Evolutionary conservation across 1,140 invertebrate species (phyloP).

Genomic region (Helicoverpa armigera): DNA sequence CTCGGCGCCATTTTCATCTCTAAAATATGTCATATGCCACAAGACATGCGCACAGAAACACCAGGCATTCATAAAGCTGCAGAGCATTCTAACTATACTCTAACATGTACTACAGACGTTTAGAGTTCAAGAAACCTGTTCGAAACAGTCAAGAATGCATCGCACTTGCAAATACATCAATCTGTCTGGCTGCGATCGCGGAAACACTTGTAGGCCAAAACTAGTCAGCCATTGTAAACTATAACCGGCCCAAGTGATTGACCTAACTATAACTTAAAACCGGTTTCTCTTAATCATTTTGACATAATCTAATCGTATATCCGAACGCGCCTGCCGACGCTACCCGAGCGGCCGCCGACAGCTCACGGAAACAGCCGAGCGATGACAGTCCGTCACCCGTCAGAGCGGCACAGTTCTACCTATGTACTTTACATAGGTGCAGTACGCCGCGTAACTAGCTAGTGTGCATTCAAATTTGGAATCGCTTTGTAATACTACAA

Average conservation of each 20-base stretch:
- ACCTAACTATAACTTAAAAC: conserved; percentile 59
- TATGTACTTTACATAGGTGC: conserved; percentile 82
- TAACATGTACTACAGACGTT: neutral
- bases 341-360: conserved; percentile 58
- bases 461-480: conserved; percentile 60
- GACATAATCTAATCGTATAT: conserved; percentile 75
- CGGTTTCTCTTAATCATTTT: conserved; percentile 71
- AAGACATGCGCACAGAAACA: too few species aligned
- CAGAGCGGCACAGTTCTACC: conserved; percentile 74
- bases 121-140: conserved; percentile 1
- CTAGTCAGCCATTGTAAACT: conserved; percentile 55
- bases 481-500: conserved; percentile 49
- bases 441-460: conserved; percentile 71
- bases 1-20: too few species aligned
- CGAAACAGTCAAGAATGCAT: neutral
- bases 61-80: too few species aligned
- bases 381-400: conserved; percentile 81
- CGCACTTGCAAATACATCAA: conserved; percentile 5
- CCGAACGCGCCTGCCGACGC: conserved; percentile 59
- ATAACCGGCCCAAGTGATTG: conserved; percentile 61
- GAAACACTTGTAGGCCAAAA: conserved; percentile 50
- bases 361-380: conserved; percentile 66
- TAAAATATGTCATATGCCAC: too few species aligned
- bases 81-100: neutral
- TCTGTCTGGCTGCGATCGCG: conserved; percentile 29